Evolutionary conservation across 2,797 vertebrate species (phyloP), one percentile per base, ranked within the genome.

Genomic region (Pempheris klunzingeri): DNA sequence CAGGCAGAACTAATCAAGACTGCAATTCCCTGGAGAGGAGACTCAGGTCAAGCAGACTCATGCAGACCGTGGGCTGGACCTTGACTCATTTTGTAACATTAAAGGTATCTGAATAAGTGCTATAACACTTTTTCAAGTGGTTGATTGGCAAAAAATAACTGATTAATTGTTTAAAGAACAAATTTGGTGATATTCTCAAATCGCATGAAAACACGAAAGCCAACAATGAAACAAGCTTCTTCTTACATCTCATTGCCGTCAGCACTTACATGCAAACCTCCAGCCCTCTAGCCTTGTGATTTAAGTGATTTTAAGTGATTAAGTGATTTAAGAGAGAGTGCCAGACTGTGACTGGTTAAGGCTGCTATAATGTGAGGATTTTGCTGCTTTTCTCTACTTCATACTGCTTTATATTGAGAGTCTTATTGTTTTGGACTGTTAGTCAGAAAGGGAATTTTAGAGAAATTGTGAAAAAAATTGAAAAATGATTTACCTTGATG

Each of bases 1-100:
- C 83, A 85, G 77, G 75, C 82, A 82, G 84, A 86, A 84, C 38
- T 76, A 90, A 92, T 83, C 62, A 28, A 63, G 63, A 43, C 58
- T 0, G 2, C 47, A 34, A 41, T 72, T 64, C 24, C 65, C 78
- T 20, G 55, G 70, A 74, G 61, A 80, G 54, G 20, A 30, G 63
- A 77, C 61, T 71, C 71, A 70, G 79, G 58, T 74, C 60, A 50
- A 77, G 79, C 54, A 63, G 71, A 72, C 32, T 64, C 28, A 39
- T 47, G 43, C 17, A 73, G 52, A 73, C 47, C 20, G 39, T 38
- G 69, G 59, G 2, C 8, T 34, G 39, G 52, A 62, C 46, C 50
- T 52, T 20, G 14, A 69, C 43, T 71, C 20, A n/a, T 70, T 77
- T 69, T 26, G 34, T 62, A 49, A 70, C 34, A 11, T 24, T 22